A percentile compares a stretch with the other conserved stretches of the same genome.
Evolutionary conservation across 2,888 invertebrate species (phyloP).

Genomic region (Mylabris sibirica): DNA sequence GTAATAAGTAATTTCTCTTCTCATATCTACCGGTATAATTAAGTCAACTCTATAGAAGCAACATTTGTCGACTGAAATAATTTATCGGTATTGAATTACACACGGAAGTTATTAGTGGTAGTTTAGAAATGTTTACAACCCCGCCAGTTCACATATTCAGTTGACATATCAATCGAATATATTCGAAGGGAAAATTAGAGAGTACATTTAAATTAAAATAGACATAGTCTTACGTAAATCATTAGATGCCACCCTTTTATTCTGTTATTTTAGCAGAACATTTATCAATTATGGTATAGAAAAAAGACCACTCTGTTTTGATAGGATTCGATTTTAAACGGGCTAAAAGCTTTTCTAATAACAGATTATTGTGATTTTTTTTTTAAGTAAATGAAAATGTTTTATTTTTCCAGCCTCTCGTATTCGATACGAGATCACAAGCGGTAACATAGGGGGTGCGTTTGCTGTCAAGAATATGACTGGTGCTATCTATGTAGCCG

Average conservation of each 20-base stretch:
- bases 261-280: not conserved
- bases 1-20: no score
- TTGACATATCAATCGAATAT: no score
- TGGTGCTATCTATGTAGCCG: constrained; percentile 97
- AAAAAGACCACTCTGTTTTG: not conserved
- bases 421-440: constrained; percentile 99
- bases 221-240: not conserved
- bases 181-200: no score
- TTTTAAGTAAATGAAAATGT: not conserved
- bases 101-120: no score
- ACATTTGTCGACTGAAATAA: no score
- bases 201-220: no score
- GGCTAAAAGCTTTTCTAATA: constrained; percentile 18
- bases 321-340: not conserved
- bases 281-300: not conserved
- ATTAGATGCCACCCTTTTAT: not conserved
- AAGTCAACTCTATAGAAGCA: no score
- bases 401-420: constrained; percentile 81
- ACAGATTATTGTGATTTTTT: not conserved
- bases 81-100: no score
- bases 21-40: no score
- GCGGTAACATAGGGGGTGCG: constrained; percentile 98
- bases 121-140: no score
- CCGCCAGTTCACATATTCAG: no score
- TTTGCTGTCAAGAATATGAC: constrained; percentile 99